Conservation (phyloP, 2,888 invertebrate genomes). For the Ormyrus rosae region DNA sequence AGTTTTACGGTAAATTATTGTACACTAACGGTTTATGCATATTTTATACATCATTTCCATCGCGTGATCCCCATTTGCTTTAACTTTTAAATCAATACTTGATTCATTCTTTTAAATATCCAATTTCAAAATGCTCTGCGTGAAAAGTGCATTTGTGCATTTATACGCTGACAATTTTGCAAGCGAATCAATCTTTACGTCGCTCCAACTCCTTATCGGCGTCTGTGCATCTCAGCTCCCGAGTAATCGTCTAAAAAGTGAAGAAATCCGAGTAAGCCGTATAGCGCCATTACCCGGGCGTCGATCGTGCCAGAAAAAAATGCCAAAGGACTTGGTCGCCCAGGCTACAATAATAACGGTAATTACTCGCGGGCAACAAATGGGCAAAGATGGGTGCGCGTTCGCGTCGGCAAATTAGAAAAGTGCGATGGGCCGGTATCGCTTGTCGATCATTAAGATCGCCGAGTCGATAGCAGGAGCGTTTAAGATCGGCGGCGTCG, state of each 20-base stretch:
- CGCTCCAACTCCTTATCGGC: neutral
- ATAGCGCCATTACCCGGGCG: neutral
- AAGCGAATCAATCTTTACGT: neutral
- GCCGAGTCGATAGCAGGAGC: slow-evolving; percentile 31
- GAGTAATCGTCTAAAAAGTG: neutral
- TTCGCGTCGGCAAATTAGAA: neutral
- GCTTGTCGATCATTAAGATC: slow-evolving; percentile 54
- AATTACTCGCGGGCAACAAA: slow-evolving; percentile 43
- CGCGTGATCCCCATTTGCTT: too few species aligned
- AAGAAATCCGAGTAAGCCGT: slow-evolving; percentile 21
- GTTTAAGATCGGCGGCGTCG: neutral
- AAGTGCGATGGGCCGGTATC: slow-evolving; percentile 9
- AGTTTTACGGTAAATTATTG: too few species aligned
- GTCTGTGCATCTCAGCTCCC: neutral
- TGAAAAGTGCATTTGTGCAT: too few species aligned
- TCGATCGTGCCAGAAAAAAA: slow-evolving; percentile 19
- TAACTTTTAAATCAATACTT: too few species aligned
- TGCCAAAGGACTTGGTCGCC: slow-evolving; percentile 22
- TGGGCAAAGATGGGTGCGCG: neutral
- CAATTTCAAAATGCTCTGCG: too few species aligned
- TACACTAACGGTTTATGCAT: too few species aligned
- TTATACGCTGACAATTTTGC: neutral
- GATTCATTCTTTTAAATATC: too few species aligned
- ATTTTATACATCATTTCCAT: too few species aligned
- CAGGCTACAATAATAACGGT: slow-evolving; percentile 47